Evolutionary conservation across 2,888 invertebrate genomes (phyloP), one percentile per base, ranked within the genome.

Genomic region (Acrobasis consociella): DNA sequence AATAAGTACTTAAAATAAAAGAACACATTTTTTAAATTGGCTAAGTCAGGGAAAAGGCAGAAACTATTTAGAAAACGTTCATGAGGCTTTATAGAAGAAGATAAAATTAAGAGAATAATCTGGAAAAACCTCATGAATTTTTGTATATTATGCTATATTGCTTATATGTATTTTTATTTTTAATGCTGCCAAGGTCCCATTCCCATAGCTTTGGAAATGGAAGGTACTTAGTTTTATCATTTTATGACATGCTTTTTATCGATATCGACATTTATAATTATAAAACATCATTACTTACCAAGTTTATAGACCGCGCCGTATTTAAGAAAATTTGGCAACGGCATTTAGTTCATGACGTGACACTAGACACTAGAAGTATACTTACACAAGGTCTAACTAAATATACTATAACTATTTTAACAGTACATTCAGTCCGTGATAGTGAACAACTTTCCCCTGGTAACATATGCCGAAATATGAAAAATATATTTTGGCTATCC

Each of bases 151-250:
- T 73, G 78, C 84, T 81, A 73, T 77, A 80, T 80, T 70, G 88
- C 88, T 88, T 89, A 87, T 78, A 83, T 80, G 74, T 85, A 82
- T 83, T 78, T 86, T 85, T 85, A 86, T 83, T 87, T 88, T 85
- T 76, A 81, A 86, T 80, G 91, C 91, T 89, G 91, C 92, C 86
- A 86, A 90, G 91, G 91, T 91, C 91, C 84, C 92, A 91, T 91
- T 92, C 91, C 87, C 89, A 91, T 87, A 92, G 91, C 81, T 92
- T 91, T 91, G 92, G 92, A 91, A 92, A 86, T 88, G 92, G 91
- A 88, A 92, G 92, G 92, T 94, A 93, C 76, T 75, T 74, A 73
- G 72, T 73, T 81, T 80, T 77, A 75, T 73, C 71, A 76, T 76
- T 71, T 67, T 65, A 52, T 50, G 38, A 46, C 46, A 46, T 60